Conservation (phyloP, 2,888 invertebrate species). For the Hyppa rectilinea region DNA sequence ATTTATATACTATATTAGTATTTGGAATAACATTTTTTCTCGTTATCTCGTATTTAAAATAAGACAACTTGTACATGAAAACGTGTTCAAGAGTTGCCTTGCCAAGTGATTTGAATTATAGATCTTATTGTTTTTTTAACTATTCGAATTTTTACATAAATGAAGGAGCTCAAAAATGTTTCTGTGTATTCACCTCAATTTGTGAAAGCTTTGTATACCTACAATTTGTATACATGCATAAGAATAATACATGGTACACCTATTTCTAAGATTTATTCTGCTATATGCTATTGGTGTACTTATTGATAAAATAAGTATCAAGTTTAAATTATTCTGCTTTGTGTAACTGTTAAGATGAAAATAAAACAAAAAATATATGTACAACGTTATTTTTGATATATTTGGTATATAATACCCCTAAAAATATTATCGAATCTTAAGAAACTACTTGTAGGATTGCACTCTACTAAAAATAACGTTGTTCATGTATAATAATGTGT, state of each 20-base stretch:
- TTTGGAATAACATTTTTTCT: slow-evolving; percentile 36
- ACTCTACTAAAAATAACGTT: slow-evolving; percentile 21
- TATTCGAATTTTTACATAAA: slow-evolving; percentile 19
- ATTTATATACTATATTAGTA: slow-evolving; percentile 21
- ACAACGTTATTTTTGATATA: slow-evolving; percentile 24
- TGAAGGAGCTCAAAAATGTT: slow-evolving; percentile 35
- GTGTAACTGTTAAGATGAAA: slow-evolving; percentile 23
- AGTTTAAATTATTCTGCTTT: slow-evolving; percentile 18
- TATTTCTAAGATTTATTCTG: slow-evolving; percentile 17
- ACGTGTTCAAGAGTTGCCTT: slow-evolving; percentile 26
- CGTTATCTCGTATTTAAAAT: slow-evolving; percentile 6
- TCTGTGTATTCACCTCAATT: not conserved
- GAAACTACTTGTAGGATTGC: not conserved
- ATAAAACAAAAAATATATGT: slow-evolving; percentile 32
- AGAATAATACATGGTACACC: slow-evolving; percentile 10
- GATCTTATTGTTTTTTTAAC: slow-evolving; percentile 34
- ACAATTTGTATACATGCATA: slow-evolving; percentile 10
- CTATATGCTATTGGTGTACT: slow-evolving; percentile 18
- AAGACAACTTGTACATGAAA: slow-evolving; percentile 21
- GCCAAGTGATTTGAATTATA: slow-evolving; percentile 31
- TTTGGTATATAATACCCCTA: too few species aligned
- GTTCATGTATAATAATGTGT: slow-evolving; percentile 7
- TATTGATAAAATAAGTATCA: slow-evolving; percentile 20
- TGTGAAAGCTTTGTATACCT: slow-evolving; percentile 13
- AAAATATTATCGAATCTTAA: not conserved